These are phyloP conservation scores for Melinaea marsaeus DNA, from an alignment of 2,888 invertebrate species.

Conservation along the genomic window DNA sequence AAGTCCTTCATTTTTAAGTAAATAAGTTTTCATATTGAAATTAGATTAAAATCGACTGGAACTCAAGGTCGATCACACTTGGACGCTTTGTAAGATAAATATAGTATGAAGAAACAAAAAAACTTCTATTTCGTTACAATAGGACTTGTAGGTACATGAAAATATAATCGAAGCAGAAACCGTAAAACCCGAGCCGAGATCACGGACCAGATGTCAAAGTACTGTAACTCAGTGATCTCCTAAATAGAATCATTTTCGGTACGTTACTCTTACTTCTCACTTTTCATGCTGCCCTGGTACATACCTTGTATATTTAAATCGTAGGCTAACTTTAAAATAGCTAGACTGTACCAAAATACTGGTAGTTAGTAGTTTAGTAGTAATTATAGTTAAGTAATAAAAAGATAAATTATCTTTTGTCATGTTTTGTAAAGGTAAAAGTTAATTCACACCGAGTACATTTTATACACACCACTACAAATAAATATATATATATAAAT, in stretches of 20 bases:
- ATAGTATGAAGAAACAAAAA: neutral
- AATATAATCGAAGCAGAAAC: conserved; percentile 16
- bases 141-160: conserved; percentile 15
- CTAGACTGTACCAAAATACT: no score
- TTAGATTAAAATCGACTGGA: neutral
- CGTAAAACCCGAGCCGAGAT: conserved; percentile 21
- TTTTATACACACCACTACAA: conserved; percentile 12
- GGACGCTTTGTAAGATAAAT: neutral
- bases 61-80: neutral
- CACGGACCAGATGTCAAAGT: conserved; percentile 33
- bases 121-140: neutral
- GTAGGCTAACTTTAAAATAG: neutral
- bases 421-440: conserved; percentile 3
- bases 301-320: conserved; percentile 7
- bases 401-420: conserved; percentile 10
- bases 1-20: neutral
- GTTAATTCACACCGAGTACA: conserved; percentile 12
- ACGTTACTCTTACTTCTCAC: conserved; percentile 36
- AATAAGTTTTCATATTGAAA: neutral
- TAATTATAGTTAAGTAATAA: conserved; percentile 3
- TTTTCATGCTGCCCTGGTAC: conserved; percentile 34
- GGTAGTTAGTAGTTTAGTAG: no score
- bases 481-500: conserved; percentile 24
- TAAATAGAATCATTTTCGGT: conserved; percentile 40
- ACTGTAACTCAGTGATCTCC: conserved; percentile 36